Conservation (phyloP, 2,113 vertebrate genomes). For the Dasyurus viverrinus region DNA sequence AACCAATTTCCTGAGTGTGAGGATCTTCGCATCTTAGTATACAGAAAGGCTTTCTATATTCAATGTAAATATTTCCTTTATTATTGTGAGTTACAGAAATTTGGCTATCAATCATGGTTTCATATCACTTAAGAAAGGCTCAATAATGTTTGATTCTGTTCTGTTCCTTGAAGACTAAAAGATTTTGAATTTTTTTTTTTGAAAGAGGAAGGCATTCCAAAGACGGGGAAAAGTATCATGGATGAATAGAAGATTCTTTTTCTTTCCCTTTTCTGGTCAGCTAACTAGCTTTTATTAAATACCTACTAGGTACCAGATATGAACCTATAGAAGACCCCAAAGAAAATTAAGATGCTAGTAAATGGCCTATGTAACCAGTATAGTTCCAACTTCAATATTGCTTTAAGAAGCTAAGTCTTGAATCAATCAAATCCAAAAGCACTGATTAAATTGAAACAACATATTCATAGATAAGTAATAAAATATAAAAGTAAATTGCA, state of each 20-base stretch:
- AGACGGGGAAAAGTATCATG: background rate
- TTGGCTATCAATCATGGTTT: background rate
- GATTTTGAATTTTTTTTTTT: constrained; percentile 11
- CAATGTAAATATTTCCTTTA: background rate
- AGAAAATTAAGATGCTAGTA: constrained; percentile 43
- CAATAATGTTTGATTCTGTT: constrained; percentile 9
- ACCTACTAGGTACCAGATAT: background rate
- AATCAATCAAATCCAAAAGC: background rate
- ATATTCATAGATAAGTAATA: background rate
- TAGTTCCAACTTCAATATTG: constrained; percentile 28
- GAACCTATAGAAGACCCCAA: constrained; percentile 44
- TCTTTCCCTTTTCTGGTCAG: background rate
- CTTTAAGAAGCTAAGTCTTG: constrained; percentile 46
- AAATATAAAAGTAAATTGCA: background rate
- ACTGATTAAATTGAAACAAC: background rate
- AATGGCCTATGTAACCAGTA: constrained; percentile 17
- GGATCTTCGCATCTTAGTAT: background rate
- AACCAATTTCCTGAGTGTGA: background rate
- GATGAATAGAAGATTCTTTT: background rate
- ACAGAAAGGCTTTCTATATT: background rate
- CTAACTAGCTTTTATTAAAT: background rate
- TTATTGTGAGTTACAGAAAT: background rate
- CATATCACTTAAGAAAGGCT: background rate
- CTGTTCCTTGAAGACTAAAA: constrained; percentile 7
- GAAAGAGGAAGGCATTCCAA: constrained; percentile 26